These are phyloP conservation scores for Drosophila virilis DNA, from an alignment of 1,140 invertebrate species.

Conservation along the genomic window DNA sequence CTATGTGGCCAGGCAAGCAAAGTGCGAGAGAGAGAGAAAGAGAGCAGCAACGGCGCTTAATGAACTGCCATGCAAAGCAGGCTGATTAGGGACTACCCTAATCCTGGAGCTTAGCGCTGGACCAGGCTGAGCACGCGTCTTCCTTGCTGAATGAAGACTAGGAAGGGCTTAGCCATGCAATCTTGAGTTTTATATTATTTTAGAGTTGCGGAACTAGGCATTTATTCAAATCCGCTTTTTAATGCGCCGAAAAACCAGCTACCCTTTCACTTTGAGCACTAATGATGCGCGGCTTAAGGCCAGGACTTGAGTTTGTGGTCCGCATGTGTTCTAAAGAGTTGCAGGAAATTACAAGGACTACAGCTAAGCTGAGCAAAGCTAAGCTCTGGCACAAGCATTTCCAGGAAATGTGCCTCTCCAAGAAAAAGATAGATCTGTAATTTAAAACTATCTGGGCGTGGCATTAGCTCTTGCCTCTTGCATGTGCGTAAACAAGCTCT, in stretches of 20 bases:
- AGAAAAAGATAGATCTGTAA: slow-evolving; percentile 17
- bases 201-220: slow-evolving; percentile 11
- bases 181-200: slow-evolving; percentile 22
- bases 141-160: slow-evolving; percentile 29
- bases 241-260: slow-evolving; percentile 49
- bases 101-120: slow-evolving; percentile 20
- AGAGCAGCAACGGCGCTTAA: slow-evolving; percentile 22
- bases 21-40: not conserved
- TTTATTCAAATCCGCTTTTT: slow-evolving; percentile 59
- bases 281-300: slow-evolving; percentile 42
- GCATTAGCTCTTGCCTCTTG: slow-evolving; percentile 14
- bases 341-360: slow-evolving; percentile 31
- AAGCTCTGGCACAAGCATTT: not conserved
- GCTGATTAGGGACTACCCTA: slow-evolving; percentile 24
- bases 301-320: not conserved
- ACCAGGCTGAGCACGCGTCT: slow-evolving; percentile 3
- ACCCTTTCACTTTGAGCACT: slow-evolving; percentile 36
- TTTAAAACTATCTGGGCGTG: slow-evolving; percentile 27
- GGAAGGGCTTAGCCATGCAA: slow-evolving; percentile 50
- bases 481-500: slow-evolving; percentile 28
- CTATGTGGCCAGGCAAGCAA: not conserved
- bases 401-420: slow-evolving; percentile 8
- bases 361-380: slow-evolving; percentile 22
- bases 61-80: slow-evolving; percentile 36
- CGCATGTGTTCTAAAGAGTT: slow-evolving; percentile 47